phyloP scores from a whole-genome alignment of 2,113 vertebrate genomes.

The Pontoporia blainvillei region DNA sequence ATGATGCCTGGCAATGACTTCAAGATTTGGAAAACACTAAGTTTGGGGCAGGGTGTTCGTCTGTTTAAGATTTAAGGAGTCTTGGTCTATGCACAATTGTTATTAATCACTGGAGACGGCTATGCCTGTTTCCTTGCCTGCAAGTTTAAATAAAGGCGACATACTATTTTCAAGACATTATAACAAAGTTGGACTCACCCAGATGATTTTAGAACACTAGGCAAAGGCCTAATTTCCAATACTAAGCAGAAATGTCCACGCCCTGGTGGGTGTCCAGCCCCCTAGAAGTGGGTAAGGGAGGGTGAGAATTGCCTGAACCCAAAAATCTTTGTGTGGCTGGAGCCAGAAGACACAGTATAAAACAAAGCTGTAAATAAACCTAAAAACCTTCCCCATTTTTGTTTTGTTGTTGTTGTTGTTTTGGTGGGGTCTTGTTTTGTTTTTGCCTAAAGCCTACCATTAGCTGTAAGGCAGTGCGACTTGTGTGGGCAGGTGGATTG shows the following conservation, averaged over 20 bases:
- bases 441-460: constrained; percentile 13
- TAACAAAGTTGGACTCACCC: not conserved
- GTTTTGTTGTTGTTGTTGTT: not conserved
- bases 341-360: not conserved
- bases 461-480: not conserved
- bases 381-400: not conserved
- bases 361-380: not conserved
- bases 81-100: not conserved
- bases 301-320: not conserved
- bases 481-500: not conserved
- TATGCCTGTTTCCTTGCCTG: not conserved
- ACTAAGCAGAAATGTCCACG: not conserved
- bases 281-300: not conserved
- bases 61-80: constrained; percentile 9
- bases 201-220: constrained; percentile 21
- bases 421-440: not conserved
- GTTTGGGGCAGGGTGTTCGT: not conserved
- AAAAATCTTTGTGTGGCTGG: not conserved
- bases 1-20: not conserved
- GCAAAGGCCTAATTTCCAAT: not conserved
- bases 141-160: constrained; percentile 27
- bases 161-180: constrained; percentile 31
- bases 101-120: not conserved
- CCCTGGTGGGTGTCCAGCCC: not conserved
- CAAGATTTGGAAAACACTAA: constrained; percentile 5